A percentile compares a stretch with the other conserved stretches of the same genome.
Conservation (phyloP, 2,888 invertebrate species). For the Octonoba sinensis region DNA sequence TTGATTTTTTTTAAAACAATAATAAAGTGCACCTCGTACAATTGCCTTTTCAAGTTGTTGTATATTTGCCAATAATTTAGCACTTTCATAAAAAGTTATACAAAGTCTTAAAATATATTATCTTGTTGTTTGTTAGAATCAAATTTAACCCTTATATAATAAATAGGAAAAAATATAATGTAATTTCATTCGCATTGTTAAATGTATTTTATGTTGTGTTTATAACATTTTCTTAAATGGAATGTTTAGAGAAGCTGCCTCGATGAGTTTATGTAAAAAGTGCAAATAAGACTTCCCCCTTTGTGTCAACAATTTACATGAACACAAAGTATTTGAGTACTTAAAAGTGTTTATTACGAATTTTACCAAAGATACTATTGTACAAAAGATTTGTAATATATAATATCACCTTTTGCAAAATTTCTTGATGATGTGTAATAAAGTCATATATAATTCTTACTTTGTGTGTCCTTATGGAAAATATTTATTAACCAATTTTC, state of each 20-base stretch:
- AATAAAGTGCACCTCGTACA: slow-evolving; percentile 12
- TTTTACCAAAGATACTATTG: slow-evolving; percentile 61
- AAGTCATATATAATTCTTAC: slow-evolving; percentile 62
- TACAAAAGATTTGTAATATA: slow-evolving; percentile 63
- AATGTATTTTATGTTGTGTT: slow-evolving; percentile 17
- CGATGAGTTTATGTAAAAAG: slow-evolving; percentile 46
- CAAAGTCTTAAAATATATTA: slow-evolving; percentile 20
- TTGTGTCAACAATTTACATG: slow-evolving; percentile 53
- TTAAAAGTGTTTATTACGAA: slow-evolving; percentile 58
- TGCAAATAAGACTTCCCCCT: slow-evolving; percentile 41
- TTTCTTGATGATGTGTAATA: slow-evolving; percentile 63
- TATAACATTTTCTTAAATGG: not conserved
- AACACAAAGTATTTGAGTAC: slow-evolving; percentile 61
- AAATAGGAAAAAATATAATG: slow-evolving; percentile 5
- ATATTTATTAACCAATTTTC: too few species aligned
- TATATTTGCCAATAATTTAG: slow-evolving; percentile 20
- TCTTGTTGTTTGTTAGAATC: slow-evolving; percentile 29
- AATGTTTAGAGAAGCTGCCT: slow-evolving; percentile 26
- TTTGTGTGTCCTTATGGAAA: not conserved
- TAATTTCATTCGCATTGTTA: slow-evolving; percentile 22
- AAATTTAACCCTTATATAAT: slow-evolving; percentile 16
- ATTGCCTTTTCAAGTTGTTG: slow-evolving; percentile 17
- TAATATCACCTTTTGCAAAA: slow-evolving; percentile 63
- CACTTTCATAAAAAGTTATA: slow-evolving; percentile 8
- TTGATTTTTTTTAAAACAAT: not conserved